Conservation (phyloP, 2,797 vertebrate species). For the Ptychobarbus kaznakovi region DNA sequence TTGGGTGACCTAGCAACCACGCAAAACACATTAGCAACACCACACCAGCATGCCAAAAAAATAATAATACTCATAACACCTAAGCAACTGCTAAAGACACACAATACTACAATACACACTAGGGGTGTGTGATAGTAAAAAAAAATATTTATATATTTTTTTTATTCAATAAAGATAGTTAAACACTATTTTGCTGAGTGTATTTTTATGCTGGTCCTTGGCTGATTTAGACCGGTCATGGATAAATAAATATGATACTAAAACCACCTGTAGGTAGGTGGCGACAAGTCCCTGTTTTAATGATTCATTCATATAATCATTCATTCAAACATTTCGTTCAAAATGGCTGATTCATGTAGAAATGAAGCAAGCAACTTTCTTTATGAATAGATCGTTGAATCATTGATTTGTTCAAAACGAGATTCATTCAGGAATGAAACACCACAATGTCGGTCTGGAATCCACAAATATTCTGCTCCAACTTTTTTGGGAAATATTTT, state of each 20-base stretch:
- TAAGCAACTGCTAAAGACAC: background rate
- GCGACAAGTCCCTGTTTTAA: background rate
- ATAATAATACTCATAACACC: background rate
- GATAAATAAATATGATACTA: background rate
- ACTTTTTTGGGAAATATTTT: background rate
- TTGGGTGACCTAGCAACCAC: background rate
- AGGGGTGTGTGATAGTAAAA: no score
- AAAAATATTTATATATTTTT: no score
- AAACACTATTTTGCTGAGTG: no score
- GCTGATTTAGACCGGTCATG: background rate
- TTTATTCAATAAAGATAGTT: no score
- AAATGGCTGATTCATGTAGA: background rate
- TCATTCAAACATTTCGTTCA: background rate
- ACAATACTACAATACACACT: no score
- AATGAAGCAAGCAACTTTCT: background rate
- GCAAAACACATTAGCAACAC: background rate
- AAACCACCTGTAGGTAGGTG: background rate
- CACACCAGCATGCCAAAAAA: background rate
- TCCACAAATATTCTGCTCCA: background rate
- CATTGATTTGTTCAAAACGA: background rate
- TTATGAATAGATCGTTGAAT: background rate
- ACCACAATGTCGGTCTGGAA: no score
- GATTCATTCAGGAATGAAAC: background rate
- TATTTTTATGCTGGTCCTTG: no score
- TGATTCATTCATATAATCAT: background rate